Base-by-base conservation (phyloP, 2,888 invertebrate species). In the Melanostoma scalare region DNA sequence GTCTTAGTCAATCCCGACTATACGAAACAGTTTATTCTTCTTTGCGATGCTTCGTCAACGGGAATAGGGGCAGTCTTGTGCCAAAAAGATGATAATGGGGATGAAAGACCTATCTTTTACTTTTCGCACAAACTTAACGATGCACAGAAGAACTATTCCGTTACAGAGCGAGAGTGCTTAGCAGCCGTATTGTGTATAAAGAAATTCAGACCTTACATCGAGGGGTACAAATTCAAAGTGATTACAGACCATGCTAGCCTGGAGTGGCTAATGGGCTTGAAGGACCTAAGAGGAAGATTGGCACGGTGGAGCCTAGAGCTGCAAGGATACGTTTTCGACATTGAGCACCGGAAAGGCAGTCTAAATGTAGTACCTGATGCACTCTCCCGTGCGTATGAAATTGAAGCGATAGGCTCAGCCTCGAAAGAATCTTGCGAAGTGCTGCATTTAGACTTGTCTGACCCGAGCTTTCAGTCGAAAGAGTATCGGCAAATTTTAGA, bases 191-290 rank as follows among this genome's bases (percentile, higher is more conserved):
- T 52, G 5, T 30, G 68, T 0, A 58, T 76, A 5, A 50, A 69
- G 30, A 76, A 73, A 33, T 81, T 80, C 10, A 63, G 71, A 6
- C 40, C 80, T 1, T 77, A 80, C 30, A 69, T 84, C 8, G 85
- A 77, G 60, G 87, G 87, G 1, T 80, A 85, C 9, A 55, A 71
- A 6, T 86, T 86, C 33, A 84, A 10, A 0, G 75, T 87, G 0
- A 33, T 85, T n/a, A 85, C 88, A 1, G 88, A 88, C 77, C 86
- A 87, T 42, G 85, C 85, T n/a, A 86, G 86, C 8, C 61, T 88
- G 0, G 52, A 84, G 52, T 88, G 87, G 86, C 68, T 88, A 1
- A 65, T 86, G 72, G 80, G 74, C 6, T 77, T 88, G 65, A 86
- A 86, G 44, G 86, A 87, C 36, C 85, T 87, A 1, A 71, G 74